Conservation (phyloP, 2,888 invertebrate genomes). For the Lymantria dispar region DNA sequence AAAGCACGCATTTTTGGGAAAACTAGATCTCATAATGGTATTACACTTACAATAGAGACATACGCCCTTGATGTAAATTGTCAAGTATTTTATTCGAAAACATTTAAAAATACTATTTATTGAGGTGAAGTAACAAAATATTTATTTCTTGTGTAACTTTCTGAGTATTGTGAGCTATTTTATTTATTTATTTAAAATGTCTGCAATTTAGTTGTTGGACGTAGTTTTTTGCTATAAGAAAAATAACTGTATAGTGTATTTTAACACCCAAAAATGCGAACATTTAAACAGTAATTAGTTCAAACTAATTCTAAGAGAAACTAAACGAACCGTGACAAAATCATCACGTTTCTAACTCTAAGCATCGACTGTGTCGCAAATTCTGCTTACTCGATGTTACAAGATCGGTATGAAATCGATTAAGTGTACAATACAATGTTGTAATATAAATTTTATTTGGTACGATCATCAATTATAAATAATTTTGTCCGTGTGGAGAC, state of each 20-base stretch:
- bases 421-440: slow-evolving; percentile 8
- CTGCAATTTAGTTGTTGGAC: no score
- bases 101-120: no score
- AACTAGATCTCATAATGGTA: no score
- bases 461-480: slow-evolving; percentile 3
- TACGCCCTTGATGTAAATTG: no score
- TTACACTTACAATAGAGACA: no score
- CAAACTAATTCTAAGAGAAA: slow-evolving; percentile 9
- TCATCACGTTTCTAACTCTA: slow-evolving; percentile 12
- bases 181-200: no score
- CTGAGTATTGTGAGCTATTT: no score
- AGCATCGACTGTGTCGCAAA: slow-evolving; percentile 12
- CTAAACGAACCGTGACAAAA: slow-evolving; percentile 9
- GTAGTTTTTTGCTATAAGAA: not conserved
- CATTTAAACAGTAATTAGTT: not conserved
- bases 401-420: slow-evolving; percentile 16
- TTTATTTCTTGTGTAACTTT: no score
- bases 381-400: slow-evolving; percentile 3
- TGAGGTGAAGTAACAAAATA: no score
- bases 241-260: not conserved
- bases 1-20: no score
- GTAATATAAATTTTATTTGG: slow-evolving; percentile 8
- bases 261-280: not conserved
- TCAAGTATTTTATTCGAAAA: no score
- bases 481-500: not conserved